A percentile compares a stretch with the other conserved stretches of the same genome.
Conservation (phyloP, 2,888 invertebrate genomes). For the Panopea generosa region DNA sequence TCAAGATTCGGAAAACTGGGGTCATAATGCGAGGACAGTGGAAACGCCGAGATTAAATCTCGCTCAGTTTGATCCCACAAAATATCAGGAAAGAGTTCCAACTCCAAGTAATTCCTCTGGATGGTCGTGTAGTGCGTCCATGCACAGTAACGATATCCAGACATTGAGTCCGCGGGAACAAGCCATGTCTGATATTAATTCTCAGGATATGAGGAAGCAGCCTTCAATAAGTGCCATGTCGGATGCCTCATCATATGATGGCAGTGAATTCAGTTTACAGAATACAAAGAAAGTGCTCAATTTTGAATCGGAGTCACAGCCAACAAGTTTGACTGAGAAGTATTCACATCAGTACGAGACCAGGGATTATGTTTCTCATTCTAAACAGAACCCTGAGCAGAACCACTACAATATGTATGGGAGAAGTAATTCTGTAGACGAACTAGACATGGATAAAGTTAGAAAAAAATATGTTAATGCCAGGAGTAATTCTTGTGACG, state of each 20-base stretch:
- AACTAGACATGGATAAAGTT: constrained; percentile 51
- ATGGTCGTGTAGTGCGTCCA: constrained; percentile 73
- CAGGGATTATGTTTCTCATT: constrained; percentile 13
- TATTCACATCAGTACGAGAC: constrained; percentile 29
- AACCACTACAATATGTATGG: constrained; percentile 50
- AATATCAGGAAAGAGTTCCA: constrained; percentile 71
- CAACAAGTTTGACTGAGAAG: constrained; percentile 55
- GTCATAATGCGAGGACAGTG: constrained; percentile 27
- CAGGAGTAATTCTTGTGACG: constrained; percentile 55
- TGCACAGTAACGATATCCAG: constrained; percentile 69
- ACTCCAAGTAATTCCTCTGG: constrained; percentile 72
- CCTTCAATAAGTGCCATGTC: constrained; percentile 60
- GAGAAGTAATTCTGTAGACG: constrained; percentile 68
- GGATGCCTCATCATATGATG: constrained; percentile 72
- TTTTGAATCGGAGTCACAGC: constrained; percentile 70
- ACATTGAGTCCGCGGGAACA: constrained; percentile 59
- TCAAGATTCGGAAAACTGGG: constrained; percentile 44
- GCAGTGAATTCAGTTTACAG: constrained; percentile 74
- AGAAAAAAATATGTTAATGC: constrained; percentile 15
- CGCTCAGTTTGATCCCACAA: constrained; percentile 72
- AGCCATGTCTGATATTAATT: constrained; percentile 62
- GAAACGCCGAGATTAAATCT: constrained; percentile 52
- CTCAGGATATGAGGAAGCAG: constrained; percentile 39
- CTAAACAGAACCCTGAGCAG: constrained; percentile 21
- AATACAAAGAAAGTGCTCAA: constrained; percentile 74